These are phyloP conservation scores for Mormyrus hasselquistii DNA, from an alignment of 2,797 vertebrate genomes.

Conservation along the genomic window DNA sequence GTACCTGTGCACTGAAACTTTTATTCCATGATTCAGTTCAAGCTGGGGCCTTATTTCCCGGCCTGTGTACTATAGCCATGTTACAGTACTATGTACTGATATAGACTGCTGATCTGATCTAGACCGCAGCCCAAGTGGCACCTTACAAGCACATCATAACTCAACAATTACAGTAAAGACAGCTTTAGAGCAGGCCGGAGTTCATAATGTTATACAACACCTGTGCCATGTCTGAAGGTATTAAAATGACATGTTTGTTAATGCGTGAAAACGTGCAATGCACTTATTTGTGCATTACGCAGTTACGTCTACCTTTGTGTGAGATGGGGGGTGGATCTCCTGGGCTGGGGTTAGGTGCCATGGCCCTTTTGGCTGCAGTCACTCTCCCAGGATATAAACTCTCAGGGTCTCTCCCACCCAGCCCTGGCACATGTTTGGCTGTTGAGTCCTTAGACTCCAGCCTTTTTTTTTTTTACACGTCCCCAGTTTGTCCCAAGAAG, in stretches of 20 bases:
- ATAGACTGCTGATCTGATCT: not conserved
- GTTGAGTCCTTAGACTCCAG: not conserved
- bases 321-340: not conserved
- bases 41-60: not conserved
- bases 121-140: not conserved
- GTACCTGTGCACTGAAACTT: conserved; percentile 54
- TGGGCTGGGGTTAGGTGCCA: not conserved
- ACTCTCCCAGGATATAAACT: not conserved
- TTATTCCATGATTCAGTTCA: conserved; percentile 30
- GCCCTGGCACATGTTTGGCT: not conserved
- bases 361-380: not conserved
- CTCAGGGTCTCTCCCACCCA: not conserved
- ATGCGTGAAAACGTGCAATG: not conserved
- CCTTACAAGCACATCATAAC: not conserved
- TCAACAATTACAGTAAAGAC: not conserved
- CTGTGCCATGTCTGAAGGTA: not conserved
- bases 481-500: not conserved
- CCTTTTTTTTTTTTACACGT: not conserved
- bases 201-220: not conserved
- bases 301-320: not conserved
- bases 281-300: not conserved
- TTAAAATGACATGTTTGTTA: not conserved
- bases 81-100: not conserved
- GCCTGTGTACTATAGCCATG: not conserved
- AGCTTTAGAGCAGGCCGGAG: not conserved